Evolutionary conservation across 1,140 invertebrate species (phyloP).

Genomic region (Trichogramma pretiosum): DNA sequence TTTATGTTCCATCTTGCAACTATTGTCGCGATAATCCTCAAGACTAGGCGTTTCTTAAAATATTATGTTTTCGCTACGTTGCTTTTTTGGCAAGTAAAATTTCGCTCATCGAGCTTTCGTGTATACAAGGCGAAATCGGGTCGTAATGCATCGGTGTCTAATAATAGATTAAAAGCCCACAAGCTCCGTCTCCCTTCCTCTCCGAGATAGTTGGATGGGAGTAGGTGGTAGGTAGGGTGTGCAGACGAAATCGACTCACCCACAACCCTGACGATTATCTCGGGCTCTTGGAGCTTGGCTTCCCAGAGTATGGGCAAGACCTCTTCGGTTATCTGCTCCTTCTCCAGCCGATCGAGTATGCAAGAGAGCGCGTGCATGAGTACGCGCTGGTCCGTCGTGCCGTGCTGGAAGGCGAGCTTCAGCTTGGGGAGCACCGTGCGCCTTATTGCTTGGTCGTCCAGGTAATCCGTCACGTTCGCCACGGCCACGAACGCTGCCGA

Average conservation of each 20-base stretch:
- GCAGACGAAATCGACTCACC: conserved; percentile 57
- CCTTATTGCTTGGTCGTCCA: conserved; percentile 75
- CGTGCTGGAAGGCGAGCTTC: conserved; percentile 79
- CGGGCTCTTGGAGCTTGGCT: conserved; percentile 77
- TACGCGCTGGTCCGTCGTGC: conserved; percentile 67
- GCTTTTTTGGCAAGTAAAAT: too few relatives aligned
- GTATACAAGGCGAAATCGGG: too few relatives aligned
- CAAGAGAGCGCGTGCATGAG: conserved; percentile 68
- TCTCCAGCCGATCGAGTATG: conserved; percentile 75
- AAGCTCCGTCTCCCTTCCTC: too few relatives aligned
- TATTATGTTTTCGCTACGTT: too few relatives aligned
- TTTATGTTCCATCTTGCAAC: too few relatives aligned
- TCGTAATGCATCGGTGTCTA: too few relatives aligned
- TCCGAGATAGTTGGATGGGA: too few relatives aligned
- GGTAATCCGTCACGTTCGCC: conserved; percentile 72
- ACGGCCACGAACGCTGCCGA: conserved; percentile 84
- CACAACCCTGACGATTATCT: conserved; percentile 68
- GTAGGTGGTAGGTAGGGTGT: not conserved
- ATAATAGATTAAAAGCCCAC: too few relatives aligned
- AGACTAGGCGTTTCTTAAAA: too few relatives aligned
- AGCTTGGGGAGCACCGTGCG: conserved; percentile 80
- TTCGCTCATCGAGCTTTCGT: too few relatives aligned
- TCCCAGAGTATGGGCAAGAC: conserved; percentile 85
- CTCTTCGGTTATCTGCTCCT: conserved; percentile 81
- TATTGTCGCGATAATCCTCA: too few relatives aligned